Percentiles rank a stretch among this genome's conserved stretches.
phyloP scores from a whole-genome alignment of 2,888 invertebrate species.

The Limnephilus lunatus region DNA sequence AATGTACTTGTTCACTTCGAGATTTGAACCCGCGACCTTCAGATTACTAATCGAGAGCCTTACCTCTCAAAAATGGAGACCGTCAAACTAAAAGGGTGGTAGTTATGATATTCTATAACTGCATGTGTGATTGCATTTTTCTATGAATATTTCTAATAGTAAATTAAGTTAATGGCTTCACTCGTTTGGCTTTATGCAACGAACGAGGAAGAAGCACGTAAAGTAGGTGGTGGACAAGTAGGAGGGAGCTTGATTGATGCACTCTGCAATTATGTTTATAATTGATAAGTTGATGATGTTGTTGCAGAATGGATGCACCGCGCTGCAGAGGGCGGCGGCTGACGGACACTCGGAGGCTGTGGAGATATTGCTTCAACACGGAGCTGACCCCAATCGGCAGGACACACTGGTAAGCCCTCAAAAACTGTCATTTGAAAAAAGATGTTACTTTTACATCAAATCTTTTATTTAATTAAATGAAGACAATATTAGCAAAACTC shows the following conservation, averaged over 20 bases:
- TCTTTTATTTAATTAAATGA: not conserved
- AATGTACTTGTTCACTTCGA: no score
- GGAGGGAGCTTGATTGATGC: not conserved
- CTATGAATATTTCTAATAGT: not conserved
- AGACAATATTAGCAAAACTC: no score
- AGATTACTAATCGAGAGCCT: no score
- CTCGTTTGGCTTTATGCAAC: not conserved
- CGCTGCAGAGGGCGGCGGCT: constrained; percentile 93
- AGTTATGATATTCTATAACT: not conserved
- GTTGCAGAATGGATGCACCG: constrained; percentile 89
- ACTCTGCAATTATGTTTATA: not conserved
- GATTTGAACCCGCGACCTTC: no score
- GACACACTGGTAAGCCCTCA: constrained; percentile 83
- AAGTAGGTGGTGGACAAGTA: not conserved
- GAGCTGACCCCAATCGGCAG: constrained; percentile 90
- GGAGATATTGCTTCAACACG: constrained; percentile 88
- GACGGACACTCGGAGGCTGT: constrained; percentile 93
- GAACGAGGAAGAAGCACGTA: not conserved
- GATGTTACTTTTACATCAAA: not conserved
- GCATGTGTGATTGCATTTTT: no score
- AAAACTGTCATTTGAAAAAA: not conserved
- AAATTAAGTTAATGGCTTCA: not conserved
- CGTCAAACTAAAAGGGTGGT: not conserved
- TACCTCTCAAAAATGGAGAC: no score
- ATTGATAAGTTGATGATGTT: not conserved